Evolutionary conservation across 2,888 invertebrate species (phyloP), one percentile per base, ranked within the genome.

Genomic region (Oscheius sp.): DNA sequence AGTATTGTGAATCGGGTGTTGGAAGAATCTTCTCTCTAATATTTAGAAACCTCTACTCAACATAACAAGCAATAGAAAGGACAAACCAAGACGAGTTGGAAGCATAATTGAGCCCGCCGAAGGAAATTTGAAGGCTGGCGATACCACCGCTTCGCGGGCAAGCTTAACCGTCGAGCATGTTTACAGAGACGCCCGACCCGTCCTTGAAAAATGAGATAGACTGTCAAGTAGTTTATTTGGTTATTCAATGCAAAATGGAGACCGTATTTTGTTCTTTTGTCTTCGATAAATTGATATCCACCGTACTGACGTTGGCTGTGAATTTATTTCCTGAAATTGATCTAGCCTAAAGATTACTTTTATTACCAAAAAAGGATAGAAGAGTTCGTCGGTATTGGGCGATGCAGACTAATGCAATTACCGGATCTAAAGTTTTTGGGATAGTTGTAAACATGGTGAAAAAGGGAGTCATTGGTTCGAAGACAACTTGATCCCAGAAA

Each of bases 401-500:
- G 28, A 59, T 59, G 30, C 59, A 59, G 6, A 38, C 24, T 20
- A 59, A 17, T 9, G 59, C 41, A 28, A 59, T 44, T 5, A 59
- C 28, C 5, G 59, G 59, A 44, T 59, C 59, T 12, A 59, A 28
- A n/a, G 41, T 30, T 30, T 59, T 59, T 12, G 59, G 59, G 30
- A 59, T 30, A 0, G 59, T 59, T n/a, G 59, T 59, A 20, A 59
- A 59, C 44, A 59, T 44, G 2, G 59, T 28, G 20, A 59, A 59
- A 41, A 44, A 59, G 4, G 59, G 59, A 1, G 59, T 59, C 14
- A 59, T 28, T n/a, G 44, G 44, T 30, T 59, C 59, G 41, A 59
- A 59, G 44, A 44, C 20, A 30, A 44, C 59, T 8, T 59, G 44
- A 33, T 54, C 54, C 59, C 59, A 59, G 28, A 59, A 59, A 6